These are phyloP conservation scores for Dromococcyx pavoninus DNA, from an alignment of 2,797 vertebrate genomes.

Conservation along the genomic window DNA sequence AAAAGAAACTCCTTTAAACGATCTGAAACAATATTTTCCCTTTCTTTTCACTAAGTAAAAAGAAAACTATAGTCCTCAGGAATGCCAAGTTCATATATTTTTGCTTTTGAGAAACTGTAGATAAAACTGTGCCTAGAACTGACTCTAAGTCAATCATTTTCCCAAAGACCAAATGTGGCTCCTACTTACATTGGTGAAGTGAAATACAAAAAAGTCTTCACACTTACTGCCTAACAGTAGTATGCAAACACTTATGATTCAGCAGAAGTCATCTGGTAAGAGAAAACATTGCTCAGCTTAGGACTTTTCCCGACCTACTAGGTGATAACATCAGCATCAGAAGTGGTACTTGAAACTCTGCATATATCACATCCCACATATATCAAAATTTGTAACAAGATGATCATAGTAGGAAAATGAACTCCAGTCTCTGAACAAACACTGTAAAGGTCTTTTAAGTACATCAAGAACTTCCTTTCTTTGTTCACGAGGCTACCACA, in stretches of 20 bases:
- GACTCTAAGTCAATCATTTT: not conserved
- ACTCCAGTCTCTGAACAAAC: not conserved
- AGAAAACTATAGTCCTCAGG: not conserved
- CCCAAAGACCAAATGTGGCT: not conserved
- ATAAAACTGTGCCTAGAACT: not conserved
- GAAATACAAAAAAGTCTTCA: not conserved
- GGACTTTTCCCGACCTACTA: not conserved
- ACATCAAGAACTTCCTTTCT: not conserved
- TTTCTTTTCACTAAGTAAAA: not conserved
- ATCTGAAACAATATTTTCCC: not conserved
- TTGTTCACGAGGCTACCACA: not conserved
- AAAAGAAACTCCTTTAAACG: not conserved
- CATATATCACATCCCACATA: fast-evolving
- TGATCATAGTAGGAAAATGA: not conserved
- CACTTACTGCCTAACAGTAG: not conserved
- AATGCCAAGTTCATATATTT: not conserved
- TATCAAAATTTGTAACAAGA: not conserved
- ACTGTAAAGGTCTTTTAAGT: not conserved
- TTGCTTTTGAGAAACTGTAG: not conserved
- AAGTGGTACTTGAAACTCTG: not conserved
- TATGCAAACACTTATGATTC: not conserved
- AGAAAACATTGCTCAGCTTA: not conserved
- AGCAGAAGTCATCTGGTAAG: not conserved
- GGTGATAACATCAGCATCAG: not conserved
- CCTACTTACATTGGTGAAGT: not conserved